Evolutionary conservation across 1,140 invertebrate genomes (phyloP), one percentile per base, ranked within the genome.

Genomic region (Onthophagus taurus): DNA sequence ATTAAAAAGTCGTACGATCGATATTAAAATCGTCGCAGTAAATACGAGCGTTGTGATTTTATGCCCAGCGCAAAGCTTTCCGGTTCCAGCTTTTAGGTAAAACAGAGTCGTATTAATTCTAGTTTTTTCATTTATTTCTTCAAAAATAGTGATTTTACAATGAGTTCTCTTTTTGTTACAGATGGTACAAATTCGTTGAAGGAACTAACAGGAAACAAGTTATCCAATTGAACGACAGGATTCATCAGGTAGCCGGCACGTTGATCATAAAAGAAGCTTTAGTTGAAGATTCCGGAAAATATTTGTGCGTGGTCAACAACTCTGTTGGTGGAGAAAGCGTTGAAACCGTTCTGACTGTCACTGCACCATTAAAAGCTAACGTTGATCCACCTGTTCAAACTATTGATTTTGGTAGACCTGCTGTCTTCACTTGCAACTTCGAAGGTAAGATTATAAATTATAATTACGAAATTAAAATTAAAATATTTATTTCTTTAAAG

Each of bases 151-250:
- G 18, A 23, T 4, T 37, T 13, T 26, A 16, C 11, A 41, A 17
- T n/a, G 38, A 2, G 21, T 43, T 51, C 47, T 51, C 45, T 30
- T n/a, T n/a, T 61, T 57, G 53, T 61, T 61, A 7, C 78, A 93
- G 89, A 75, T 92, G 88, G 89, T 92, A 88, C 70, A 93, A 93
- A 61, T 91, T 91, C 64, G 81, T 88, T 48, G 88, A 91, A 49
- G 85, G 85, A 17, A 83, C 83, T 0, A 77, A 77, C 3, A 75
- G 84, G 20, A 88, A 89, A 59, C 83, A 89, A 62, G 81, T 85
- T 13, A 87, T 93, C 3, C 74, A 78, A 26, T 66, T 92, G 35
- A 83, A 89, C 60, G 89, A 93, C 33, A 77, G 89, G 51, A 82
- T 93, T 2, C 87, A 88, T 56, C 89, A 93, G 71, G 85, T 90